phyloP scores from a whole-genome alignment of 1,140 invertebrate species.

The Geopemphigus sp. region DNA sequence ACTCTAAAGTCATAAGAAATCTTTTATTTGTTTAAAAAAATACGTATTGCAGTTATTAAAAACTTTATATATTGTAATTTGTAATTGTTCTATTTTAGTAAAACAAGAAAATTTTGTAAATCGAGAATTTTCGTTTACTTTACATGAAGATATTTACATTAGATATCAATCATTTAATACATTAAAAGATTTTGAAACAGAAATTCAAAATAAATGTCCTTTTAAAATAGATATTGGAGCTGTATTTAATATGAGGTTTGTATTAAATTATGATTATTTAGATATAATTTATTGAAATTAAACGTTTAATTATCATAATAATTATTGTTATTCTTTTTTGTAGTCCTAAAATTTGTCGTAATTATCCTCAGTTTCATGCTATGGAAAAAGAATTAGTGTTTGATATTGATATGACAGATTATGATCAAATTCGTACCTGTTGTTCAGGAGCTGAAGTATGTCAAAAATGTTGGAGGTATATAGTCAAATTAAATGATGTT shows the following conservation, averaged over 20 bases:
- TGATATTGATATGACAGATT: constrained; percentile 99
- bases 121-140: constrained; percentile 94
- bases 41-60: too few relatives aligned
- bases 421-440: constrained; percentile 93
- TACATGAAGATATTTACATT: constrained; percentile 90
- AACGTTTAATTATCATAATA: background rate
- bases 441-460: constrained; percentile 87
- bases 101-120: constrained; percentile 69
- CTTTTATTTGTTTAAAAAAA: too few relatives aligned
- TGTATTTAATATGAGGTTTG: constrained; percentile 67
- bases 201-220: constrained; percentile 76
- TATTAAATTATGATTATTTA: background rate
- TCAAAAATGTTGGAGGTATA: constrained; percentile 84
- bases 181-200: constrained; percentile 75
- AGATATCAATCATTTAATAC: constrained; percentile 85
- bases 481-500: background rate
- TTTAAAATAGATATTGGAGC: constrained; percentile 97
- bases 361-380: constrained; percentile 58
- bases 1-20: too few relatives aligned
- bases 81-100: constrained; percentile 58
- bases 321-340: constrained; percentile 49
- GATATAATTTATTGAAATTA: background rate
- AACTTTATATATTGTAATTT: background rate
- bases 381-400: constrained; percentile 89
- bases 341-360: constrained; percentile 64